phyloP scores from a whole-genome alignment of 2,888 invertebrate genomes.

The Gortyna flavago region DNA sequence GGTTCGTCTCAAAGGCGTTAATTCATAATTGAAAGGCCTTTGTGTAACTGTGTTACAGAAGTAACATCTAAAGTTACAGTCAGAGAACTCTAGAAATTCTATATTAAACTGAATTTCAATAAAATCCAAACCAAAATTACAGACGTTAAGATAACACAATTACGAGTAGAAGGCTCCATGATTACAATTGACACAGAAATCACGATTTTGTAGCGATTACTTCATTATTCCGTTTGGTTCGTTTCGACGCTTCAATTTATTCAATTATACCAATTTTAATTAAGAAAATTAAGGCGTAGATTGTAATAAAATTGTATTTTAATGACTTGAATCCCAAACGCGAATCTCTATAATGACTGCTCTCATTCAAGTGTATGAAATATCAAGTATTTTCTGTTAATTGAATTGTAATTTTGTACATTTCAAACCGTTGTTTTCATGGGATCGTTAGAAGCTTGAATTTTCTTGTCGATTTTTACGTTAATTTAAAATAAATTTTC shows the following conservation, averaged over 20 bases:
- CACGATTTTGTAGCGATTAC: conserved; percentile 60
- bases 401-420: conserved; percentile 54
- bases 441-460: background rate
- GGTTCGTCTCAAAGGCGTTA: background rate
- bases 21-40: conserved; percentile 16
- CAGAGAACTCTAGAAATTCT: background rate
- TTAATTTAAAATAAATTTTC: conserved; percentile 23
- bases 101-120: conserved; percentile 11
- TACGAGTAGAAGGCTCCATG: conserved; percentile 50
- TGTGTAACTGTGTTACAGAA: conserved; percentile 6
- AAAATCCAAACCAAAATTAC: conserved; percentile 42
- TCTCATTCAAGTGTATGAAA: conserved; percentile 59
- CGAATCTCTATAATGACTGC: conserved; percentile 60
- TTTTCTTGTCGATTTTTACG: conserved; percentile 14
- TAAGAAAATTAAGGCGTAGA: conserved; percentile 72
- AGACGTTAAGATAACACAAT: conserved; percentile 36
- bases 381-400: conserved; percentile 62
- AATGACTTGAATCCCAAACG: conserved; percentile 62
- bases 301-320: conserved; percentile 70
- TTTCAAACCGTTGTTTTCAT: conserved; percentile 17
- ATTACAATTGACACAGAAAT: conserved; percentile 62
- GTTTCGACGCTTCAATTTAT: conserved; percentile 68
- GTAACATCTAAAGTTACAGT: background rate
- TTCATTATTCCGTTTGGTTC: conserved; percentile 64
- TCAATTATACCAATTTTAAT: conserved; percentile 73